Evolutionary conservation across 2,113 vertebrate species (phyloP), one percentile per base, ranked within the genome.

Genomic region (Psephotus haematonotus): DNA sequence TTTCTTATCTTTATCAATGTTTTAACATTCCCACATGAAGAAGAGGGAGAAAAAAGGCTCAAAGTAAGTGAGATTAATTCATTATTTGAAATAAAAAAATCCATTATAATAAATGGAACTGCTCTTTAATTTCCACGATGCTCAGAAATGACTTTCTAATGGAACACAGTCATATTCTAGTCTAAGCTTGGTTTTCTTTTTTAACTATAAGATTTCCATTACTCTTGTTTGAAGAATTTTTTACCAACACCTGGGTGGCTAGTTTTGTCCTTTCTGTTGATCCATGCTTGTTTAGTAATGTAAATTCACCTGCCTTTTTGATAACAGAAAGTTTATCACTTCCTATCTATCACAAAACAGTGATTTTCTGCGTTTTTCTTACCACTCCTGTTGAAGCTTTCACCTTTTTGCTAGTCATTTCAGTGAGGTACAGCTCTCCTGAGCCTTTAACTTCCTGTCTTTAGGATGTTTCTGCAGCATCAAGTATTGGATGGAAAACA

Each of bases 1-100:
- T 95, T 88, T 92, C 33, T 78, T 93, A 86, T 77, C 76, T 83
- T 86, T 88, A 91, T 86, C 80, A 93, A 92, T 91, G 82, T 96
- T 93, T 96, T 82, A 93, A 62, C 28, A 67, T 70, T 43, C 29
- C 14, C 18, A 37, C 33, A 68, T 13, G 35, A 90, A 70, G 76
- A 82, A 50, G 14, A 86, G 6, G 6, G 13, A 74, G 68, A 7
- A 86, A 88, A 86, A 92, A 78, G 28, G 33, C 39, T 71, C 28
- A 81, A 81, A 88, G 46, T 75, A 78, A 69, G 49, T 29, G 44
- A 86, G 52, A 94, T 92, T 93, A 75, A 93, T 86, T 95, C 86
- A 65, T 7, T 71, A 62, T 41, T 75, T 57, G 44, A 95, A 88
- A 94, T 88, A 9, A 68, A 77, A 77, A 63, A 23, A 71, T 52